These are phyloP conservation scores for Machimus rusticus DNA, from an alignment of 2,888 invertebrate species.

Conservation along the genomic window DNA sequence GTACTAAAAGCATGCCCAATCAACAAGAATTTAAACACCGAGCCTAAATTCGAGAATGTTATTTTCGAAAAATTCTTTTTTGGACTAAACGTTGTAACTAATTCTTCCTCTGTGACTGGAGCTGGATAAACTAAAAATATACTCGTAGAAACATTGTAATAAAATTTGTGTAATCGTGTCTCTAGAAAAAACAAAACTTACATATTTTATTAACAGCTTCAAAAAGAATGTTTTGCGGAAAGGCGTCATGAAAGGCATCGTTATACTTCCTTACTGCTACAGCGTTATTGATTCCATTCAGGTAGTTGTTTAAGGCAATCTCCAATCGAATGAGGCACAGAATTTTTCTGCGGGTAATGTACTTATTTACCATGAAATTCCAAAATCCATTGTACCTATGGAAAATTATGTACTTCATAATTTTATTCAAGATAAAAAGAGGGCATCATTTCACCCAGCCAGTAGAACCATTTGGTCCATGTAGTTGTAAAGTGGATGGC, in stretches of 20 bases:
- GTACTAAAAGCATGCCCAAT: background rate
- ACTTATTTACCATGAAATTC: constrained; percentile 29
- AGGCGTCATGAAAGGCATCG: constrained; percentile 43
- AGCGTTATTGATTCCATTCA: constrained; percentile 35
- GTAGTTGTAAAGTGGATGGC: constrained; percentile 28
- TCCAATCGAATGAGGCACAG: constrained; percentile 38
- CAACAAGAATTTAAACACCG: background rate
- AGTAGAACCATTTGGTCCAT: constrained; percentile 29
- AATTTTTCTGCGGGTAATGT: constrained; percentile 31
- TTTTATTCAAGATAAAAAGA: background rate
- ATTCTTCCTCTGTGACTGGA: constrained; percentile 30
- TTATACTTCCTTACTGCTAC: constrained; percentile 39
- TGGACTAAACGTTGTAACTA: constrained; percentile 29
- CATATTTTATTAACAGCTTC: constrained; percentile 38
- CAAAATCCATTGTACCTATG: constrained; percentile 39
- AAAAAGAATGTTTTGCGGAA: constrained; percentile 33
- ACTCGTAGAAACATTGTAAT: background rate
- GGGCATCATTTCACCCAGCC: background rate
- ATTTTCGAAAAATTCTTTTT: background rate
- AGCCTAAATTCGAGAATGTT: background rate
- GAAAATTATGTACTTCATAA: background rate
- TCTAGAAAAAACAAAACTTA: background rate
- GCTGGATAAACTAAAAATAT: constrained; percentile 39
- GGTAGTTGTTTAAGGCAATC: constrained; percentile 39
- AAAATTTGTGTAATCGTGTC: background rate